A percentile compares a stretch with the other conserved stretches of the same genome.
Conservation (phyloP, 1,140 invertebrate genomes). For the Drosophila athabasca region DNA sequence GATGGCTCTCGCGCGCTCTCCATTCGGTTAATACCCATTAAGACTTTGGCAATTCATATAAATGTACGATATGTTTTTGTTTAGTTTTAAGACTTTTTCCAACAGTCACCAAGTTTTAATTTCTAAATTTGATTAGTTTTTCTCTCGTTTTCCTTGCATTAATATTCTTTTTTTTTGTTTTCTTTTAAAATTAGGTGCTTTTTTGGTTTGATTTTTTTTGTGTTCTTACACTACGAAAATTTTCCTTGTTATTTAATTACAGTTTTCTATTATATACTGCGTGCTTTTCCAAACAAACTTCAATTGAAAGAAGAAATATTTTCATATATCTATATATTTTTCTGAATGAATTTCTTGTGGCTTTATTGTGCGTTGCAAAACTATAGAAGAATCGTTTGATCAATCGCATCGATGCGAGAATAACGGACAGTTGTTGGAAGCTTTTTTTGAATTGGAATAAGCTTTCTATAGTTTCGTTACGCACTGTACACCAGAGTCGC, state of each 20-base stretch:
- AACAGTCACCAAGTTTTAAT: constrained; percentile 74
- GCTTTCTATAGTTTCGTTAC: constrained; percentile 10
- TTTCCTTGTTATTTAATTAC: constrained; percentile 28
- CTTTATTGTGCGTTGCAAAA: constrained; percentile 22
- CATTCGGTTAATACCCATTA: constrained; percentile 61
- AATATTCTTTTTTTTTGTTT: constrained; percentile 6
- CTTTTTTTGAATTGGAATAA: too few species aligned
- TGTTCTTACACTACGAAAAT: constrained; percentile 12
- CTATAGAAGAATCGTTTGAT: neutral
- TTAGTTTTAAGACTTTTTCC: constrained; percentile 78
- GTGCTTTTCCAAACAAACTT: constrained; percentile 23
- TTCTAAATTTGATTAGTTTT: constrained; percentile 68
- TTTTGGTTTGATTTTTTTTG: constrained; percentile 33
- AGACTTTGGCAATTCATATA: constrained; percentile 81
- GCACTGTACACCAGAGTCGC: constrained; percentile 31
- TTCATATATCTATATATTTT: neutral
- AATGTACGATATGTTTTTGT: constrained; percentile 82
- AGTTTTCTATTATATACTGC: constrained; percentile 21
- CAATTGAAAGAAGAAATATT: constrained; percentile 9
- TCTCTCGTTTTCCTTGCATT: neutral
- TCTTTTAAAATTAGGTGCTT: constrained; percentile 51
- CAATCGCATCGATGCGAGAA: too few species aligned
- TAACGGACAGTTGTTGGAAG: neutral
- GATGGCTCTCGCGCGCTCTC: constrained; percentile 9
- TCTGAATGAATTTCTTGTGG: constrained; percentile 2